Evolutionary conservation across 2,797 vertebrate genomes (phyloP).

Genomic region (Morus bassanus): DNA sequence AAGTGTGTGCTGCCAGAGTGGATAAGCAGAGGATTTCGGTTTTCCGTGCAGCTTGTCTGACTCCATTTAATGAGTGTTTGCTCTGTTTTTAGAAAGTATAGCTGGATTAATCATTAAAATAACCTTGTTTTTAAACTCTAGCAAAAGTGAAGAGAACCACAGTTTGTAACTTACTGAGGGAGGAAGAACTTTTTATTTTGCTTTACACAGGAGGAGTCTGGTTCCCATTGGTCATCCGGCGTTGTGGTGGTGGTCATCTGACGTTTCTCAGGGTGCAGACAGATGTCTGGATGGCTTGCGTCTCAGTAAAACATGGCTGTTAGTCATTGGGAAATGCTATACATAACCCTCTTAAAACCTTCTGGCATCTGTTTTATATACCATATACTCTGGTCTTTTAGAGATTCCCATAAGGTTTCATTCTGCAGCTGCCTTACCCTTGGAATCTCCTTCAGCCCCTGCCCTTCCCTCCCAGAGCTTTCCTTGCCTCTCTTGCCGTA

Average conservation of each 20-base stretch:
- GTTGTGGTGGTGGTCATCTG: neutral
- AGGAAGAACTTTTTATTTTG: neutral
- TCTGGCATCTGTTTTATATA: constrained; percentile 27
- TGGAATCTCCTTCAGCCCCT: neutral
- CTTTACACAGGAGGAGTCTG: neutral
- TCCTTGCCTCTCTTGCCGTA: neutral
- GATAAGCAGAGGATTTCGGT: neutral
- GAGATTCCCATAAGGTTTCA: neutral
- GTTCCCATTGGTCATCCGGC: neutral
- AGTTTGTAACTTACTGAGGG: neutral
- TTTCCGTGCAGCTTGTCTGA: neutral
- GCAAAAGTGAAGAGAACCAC: neutral
- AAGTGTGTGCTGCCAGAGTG: neutral
- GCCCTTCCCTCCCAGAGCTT: neutral
- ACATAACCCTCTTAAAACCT: constrained; percentile 6
- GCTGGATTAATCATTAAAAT: neutral
- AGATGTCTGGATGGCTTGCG: neutral
- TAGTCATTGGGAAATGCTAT: constrained; percentile 10
- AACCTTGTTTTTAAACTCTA: neutral
- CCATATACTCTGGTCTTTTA: neutral
- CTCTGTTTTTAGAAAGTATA: neutral
- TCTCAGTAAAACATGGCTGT: neutral
- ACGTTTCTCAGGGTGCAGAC: neutral
- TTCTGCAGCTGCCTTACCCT: constrained; percentile 20
- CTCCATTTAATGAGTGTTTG: neutral